Evolutionary conservation across 64 coral and sea anemone genomes (phyloP), one percentile per base, ranked within the genome.

Genomic region (Hydrozoanthus tunicans): DNA sequence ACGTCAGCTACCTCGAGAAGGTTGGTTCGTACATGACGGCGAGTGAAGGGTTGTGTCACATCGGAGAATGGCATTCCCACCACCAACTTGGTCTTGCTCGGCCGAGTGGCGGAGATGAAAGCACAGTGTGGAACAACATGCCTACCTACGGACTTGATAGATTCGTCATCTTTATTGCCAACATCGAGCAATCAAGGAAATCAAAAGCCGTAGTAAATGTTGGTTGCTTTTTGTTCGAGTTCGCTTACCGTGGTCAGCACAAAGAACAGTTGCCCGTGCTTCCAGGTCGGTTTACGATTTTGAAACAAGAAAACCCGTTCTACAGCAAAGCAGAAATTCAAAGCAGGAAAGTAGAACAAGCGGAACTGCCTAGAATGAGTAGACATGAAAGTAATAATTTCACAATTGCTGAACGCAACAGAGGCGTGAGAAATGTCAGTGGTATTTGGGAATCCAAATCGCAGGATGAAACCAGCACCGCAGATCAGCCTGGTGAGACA

Each of bases 31-130:
- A 81, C 59, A 23, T 81, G 58, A 81, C 79, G 14, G 5, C 4
- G 14, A 79, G 6, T 58, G 77, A 79, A 58, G 77, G 77, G 54
- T 14, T 79, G 17, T 81, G 79, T 61, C 79, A 81, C 79, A 81
- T 81, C 25, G 79, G 79, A 63, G 79, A 81, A 51, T 81, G 79
- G 79, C 79, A 81, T 64, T 81, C 79, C 3, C 79, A 81, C 7
- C 79, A 81, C 8, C 79, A 81, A 23, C 79, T 81, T 81, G 79
- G 79, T 26, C 59, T 81, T 23, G 79, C 79, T 32, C 58, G 24
- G 12, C 77, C 77, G 5, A 79, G 77, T 24, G 77, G 77, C 53
- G 77, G 77, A 58, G 77, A 79, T 23, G 74, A 77, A 77, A 55
- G 11, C 43, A 77, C 74, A 56, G 74, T 77, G 74, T 77, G 74